Evolutionary conservation across 2,113 vertebrate species (phyloP), one percentile per base, ranked within the genome.

Genomic region (Actenoides hombroni): DNA sequence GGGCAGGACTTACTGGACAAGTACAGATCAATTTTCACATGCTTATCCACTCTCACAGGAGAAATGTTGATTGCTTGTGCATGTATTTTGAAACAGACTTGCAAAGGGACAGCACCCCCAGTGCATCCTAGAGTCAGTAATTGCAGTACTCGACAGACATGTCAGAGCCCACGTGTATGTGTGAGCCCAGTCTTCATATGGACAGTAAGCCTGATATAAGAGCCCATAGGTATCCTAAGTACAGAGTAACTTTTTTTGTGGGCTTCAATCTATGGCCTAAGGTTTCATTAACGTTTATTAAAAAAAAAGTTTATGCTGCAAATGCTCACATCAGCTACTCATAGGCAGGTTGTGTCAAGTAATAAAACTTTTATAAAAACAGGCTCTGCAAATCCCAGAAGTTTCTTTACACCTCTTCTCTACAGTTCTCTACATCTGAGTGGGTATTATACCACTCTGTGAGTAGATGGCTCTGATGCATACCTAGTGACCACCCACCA

Each of bases 111-210:
- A 2, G 42, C 35, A 51, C 4, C 11, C 28, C 16, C 54, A 33
- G 37, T 10, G 13, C 46, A 17, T 33, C 40, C 54, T 33, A 6
- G 10, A 57, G 23, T 54, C 19, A 44, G 61, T 37, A 70, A 86
- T 2, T 74, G 37, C 67, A 73, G 53, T 48, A 31, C 5, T 78
- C 39, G 29, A 42, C n/a, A 78, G 42, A 42, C 3, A 7, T 7
- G 4, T 42, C 49, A 51, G 21, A 28, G 8, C 39, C 9, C 5
- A 0, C 9, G 12, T 59, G n/a, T 1, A 0, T 10, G 6, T 46
- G 28, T 2, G 13, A 64, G 33, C 39, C 26, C n/a, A 56, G 33
- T 18, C 26, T 51, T 71, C 12, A 49, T 51, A 18, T 0, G 3
- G 33, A 19, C 67, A 65, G 5, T 21, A 33, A 64, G 21, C 7